phyloP scores from a whole-genome alignment of 2,113 vertebrate genomes.

The Procavia capensis region DNA sequence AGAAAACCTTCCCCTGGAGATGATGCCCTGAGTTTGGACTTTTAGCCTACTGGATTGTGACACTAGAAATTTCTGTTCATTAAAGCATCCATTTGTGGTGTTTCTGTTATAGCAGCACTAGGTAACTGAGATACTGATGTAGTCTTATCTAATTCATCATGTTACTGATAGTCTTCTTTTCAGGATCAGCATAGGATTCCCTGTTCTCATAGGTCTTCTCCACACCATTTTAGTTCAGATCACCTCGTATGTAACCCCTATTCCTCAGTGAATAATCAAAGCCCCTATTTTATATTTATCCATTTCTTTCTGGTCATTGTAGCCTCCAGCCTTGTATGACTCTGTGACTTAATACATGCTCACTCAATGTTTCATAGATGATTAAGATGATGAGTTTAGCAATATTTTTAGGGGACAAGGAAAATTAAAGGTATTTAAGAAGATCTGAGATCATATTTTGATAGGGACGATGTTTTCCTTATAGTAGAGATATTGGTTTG shows the following conservation, averaged over 20 bases:
- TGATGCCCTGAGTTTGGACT: too few species aligned
- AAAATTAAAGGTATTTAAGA: neutral
- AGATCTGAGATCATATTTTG: neutral
- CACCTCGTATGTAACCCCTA: neutral
- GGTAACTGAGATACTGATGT: too few species aligned
- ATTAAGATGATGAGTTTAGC: neutral
- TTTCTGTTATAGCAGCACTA: too few species aligned
- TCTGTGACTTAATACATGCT: neutral
- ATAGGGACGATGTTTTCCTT: neutral
- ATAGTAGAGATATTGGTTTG: constrained; percentile 16
- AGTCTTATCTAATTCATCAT: neutral
- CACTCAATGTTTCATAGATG: neutral
- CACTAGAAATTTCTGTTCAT: too few species aligned
- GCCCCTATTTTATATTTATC: neutral
- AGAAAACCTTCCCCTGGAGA: too few species aligned
- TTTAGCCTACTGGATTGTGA: too few species aligned
- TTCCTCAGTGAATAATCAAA: neutral
- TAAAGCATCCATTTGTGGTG: too few species aligned
- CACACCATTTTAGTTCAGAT: neutral
- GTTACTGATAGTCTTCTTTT: neutral
- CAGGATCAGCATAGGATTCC: neutral
- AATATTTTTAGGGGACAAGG: neutral
- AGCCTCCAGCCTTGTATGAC: neutral
- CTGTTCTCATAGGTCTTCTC: neutral
- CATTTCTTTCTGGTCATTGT: neutral